phyloP scores from a whole-genome alignment of 1,140 invertebrate genomes.

The Zaprionus ornatus region DNA sequence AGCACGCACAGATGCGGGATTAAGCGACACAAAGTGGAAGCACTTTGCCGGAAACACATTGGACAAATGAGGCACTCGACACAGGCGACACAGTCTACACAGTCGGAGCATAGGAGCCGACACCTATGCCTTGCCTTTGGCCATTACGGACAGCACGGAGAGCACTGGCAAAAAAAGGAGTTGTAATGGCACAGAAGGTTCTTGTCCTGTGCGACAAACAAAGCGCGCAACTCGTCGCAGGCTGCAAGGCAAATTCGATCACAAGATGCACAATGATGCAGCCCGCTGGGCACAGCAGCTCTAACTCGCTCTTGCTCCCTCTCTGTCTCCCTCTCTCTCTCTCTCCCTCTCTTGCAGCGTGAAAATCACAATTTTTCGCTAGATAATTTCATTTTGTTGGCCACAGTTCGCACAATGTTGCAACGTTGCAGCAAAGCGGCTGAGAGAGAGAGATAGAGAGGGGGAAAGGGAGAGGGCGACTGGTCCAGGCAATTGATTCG shows the following conservation, averaged over 20 bases:
- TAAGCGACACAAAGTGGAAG: slow-evolving; percentile 50
- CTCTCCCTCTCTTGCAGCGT: slow-evolving; percentile 33
- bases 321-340: slow-evolving; percentile 4
- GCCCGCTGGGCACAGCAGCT: slow-evolving; percentile 2
- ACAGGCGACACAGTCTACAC: slow-evolving; percentile 21
- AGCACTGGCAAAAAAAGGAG: not conserved
- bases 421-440: not conserved
- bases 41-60: slow-evolving; percentile 64
- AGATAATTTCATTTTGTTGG: slow-evolving; percentile 55
- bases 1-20: slow-evolving; percentile 34
- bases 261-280: slow-evolving; percentile 50
- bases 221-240: too few relatives aligned
- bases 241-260: slow-evolving; percentile 54
- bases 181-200: not conserved
- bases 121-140: not conserved
- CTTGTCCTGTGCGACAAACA: not conserved
- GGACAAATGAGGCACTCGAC: slow-evolving; percentile 60
- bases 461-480: not conserved
- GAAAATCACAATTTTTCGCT: slow-evolving; percentile 73
- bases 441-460: not conserved
- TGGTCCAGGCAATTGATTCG: slow-evolving; percentile 65
- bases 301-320: not conserved
- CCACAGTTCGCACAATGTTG: slow-evolving; percentile 10
- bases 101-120: not conserved
- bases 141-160: not conserved